These are phyloP conservation scores for Aythya baeri DNA, from an alignment of 2,113 vertebrate species.

Conservation along the genomic window DNA sequence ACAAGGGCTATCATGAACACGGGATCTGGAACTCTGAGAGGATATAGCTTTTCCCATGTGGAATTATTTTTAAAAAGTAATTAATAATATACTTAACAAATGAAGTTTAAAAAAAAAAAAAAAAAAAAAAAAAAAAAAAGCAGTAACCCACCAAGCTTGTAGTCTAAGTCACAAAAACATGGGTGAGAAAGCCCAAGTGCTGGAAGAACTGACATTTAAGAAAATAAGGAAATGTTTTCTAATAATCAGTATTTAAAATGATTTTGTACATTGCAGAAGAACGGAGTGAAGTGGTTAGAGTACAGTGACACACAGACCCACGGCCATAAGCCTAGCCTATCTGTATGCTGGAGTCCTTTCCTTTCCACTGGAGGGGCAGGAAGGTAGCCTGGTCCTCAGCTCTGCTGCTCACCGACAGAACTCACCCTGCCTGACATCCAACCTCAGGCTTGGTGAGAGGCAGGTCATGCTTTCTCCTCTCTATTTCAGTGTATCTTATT, in stretches of 20 bases:
- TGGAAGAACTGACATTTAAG: not conserved
- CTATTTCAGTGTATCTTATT: slow-evolving; percentile 56
- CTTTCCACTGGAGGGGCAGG: not conserved
- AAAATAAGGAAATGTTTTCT: not conserved
- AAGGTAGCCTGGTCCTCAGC: not conserved
- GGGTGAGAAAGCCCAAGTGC: not conserved
- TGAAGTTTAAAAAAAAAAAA: not conserved
- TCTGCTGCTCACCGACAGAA: not conserved
- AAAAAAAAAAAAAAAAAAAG: not conserved
- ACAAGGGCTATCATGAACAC: not conserved
- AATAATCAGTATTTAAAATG: not conserved
- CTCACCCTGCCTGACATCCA: not conserved
- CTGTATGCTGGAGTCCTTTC: not conserved
- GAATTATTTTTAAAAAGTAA: not conserved
- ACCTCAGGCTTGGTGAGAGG: slow-evolving; percentile 53
- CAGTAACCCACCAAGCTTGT: not conserved
- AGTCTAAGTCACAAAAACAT: not conserved
- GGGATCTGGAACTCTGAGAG: not conserved
- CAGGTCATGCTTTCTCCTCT: slow-evolving; percentile 41
- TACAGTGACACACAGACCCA: not conserved
- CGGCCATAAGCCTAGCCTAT: not conserved
- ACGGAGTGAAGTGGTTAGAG: not conserved
- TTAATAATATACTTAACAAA: slow-evolving; percentile 8
- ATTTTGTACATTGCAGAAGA: not conserved
- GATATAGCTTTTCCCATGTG: not conserved